These are phyloP conservation scores for Cheilosia soror DNA, from an alignment of 2,888 invertebrate genomes.

Conservation along the genomic window DNA sequence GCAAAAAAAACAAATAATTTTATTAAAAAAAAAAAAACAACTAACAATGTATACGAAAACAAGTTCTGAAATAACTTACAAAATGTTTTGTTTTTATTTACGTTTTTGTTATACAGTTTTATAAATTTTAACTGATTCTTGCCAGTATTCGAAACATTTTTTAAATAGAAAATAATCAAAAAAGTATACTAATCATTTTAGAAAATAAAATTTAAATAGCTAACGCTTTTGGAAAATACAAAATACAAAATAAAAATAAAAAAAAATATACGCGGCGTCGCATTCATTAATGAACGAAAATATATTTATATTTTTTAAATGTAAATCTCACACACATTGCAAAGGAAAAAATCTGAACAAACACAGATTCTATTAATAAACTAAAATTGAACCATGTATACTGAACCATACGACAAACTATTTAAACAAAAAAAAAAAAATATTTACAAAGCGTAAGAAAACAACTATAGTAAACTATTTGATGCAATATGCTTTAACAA, in stretches of 20 bases:
- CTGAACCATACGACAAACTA: slow-evolving; percentile 49
- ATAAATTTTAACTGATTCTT: slow-evolving; percentile 56
- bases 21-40: slow-evolving; percentile 34
- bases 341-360: slow-evolving; percentile 71
- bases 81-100: slow-evolving; percentile 66
- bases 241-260: slow-evolving; percentile 4
- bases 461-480: slow-evolving; percentile 46
- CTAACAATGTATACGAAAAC: slow-evolving; percentile 71
- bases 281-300: slow-evolving; percentile 32
- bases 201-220: slow-evolving; percentile 35
- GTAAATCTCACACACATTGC: slow-evolving; percentile 43
- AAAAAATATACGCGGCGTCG: slow-evolving; percentile 5
- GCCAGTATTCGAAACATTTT: slow-evolving; percentile 64
- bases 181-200: slow-evolving; percentile 61
- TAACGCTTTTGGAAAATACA: slow-evolving; percentile 47
- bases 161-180: slow-evolving; percentile 65
- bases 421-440: slow-evolving; percentile 64
- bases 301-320: slow-evolving; percentile 31
- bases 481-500: slow-evolving; percentile 76
- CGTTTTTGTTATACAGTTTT: slow-evolving; percentile 42
- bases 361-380: slow-evolving; percentile 49
- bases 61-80: slow-evolving; percentile 70
- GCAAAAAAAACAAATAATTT: slow-evolving; percentile 33
- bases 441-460: slow-evolving; percentile 75
- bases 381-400: slow-evolving; percentile 68